phyloP scores from a whole-genome alignment of 2,888 invertebrate genomes.

The Hybos culiciformis region DNA sequence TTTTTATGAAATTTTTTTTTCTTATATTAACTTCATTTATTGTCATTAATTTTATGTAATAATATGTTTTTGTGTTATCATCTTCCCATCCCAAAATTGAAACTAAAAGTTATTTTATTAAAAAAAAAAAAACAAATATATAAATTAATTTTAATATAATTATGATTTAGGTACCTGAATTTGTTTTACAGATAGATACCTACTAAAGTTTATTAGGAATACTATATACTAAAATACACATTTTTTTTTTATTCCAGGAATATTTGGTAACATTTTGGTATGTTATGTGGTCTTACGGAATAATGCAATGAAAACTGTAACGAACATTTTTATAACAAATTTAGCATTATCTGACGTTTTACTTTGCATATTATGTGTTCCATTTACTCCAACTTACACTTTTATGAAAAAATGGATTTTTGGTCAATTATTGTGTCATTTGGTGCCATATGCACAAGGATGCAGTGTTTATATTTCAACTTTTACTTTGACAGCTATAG shows the following conservation, averaged over 20 bases:
- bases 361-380: slow-evolving; percentile 84
- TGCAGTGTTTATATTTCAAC: slow-evolving; percentile 96
- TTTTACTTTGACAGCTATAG: slow-evolving; percentile 91
- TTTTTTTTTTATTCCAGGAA: slow-evolving; percentile 81
- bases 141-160: too few relatives aligned
- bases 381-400: slow-evolving; percentile 91
- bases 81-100: too few relatives aligned
- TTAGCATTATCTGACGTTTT: slow-evolving; percentile 90
- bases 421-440: slow-evolving; percentile 78
- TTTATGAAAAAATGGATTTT: slow-evolving; percentile 89
- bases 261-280: slow-evolving; percentile 81
- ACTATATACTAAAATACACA: slow-evolving; percentile 65
- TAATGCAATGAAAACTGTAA: slow-evolving; percentile 93
- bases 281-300: slow-evolving; percentile 88
- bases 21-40: too few relatives aligned
- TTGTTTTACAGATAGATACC: too few relatives aligned
- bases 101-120: too few relatives aligned
- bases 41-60: too few relatives aligned
- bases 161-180: too few relatives aligned
- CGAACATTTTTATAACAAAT: slow-evolving; percentile 94
- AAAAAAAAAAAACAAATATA: too few relatives aligned
- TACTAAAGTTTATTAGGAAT: slow-evolving; percentile 16
- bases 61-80: too few relatives aligned
- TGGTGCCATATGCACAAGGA: slow-evolving; percentile 86
- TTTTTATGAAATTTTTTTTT: too few relatives aligned